These are phyloP conservation scores for Luidia sarsii DNA, from an alignment of 53 echinoderm and acorn worm species.

Conservation along the genomic window DNA sequence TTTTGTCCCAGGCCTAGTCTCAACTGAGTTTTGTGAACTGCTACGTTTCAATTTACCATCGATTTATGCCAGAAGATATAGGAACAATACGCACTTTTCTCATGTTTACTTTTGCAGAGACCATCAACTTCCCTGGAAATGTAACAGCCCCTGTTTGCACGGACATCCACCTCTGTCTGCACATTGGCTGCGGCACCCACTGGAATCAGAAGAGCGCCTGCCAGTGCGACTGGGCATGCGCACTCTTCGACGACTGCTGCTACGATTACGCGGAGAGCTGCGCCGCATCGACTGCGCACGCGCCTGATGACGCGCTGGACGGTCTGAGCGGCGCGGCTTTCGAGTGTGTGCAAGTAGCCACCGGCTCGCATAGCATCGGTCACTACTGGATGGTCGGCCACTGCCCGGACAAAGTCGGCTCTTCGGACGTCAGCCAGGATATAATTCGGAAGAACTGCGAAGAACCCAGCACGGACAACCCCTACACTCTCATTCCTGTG, in stretches of 20 bases:
- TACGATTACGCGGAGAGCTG: slow-evolving; percentile 16
- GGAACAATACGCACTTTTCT: no score
- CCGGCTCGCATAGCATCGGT: no score
- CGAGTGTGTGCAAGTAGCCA: no score
- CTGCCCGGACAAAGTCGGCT: not conserved
- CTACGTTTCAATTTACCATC: no score
- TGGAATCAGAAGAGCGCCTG: slow-evolving; percentile 40
- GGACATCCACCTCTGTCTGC: slow-evolving; percentile 4
- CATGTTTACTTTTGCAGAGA: slow-evolving; percentile 26
- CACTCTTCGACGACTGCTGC: slow-evolving; percentile 55
- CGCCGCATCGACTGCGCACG: not conserved
- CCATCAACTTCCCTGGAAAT: slow-evolving; percentile 2
- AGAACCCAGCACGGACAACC: not conserved
- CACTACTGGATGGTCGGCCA: slow-evolving; percentile 31
- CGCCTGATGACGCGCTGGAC: not conserved
- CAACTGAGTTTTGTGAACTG: no score
- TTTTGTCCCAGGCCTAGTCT: no score
- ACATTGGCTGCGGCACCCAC: slow-evolving; percentile 27
- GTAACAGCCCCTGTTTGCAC: slow-evolving; percentile 13
- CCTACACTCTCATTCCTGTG: slow-evolving; percentile 28
- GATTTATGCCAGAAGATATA: no score
- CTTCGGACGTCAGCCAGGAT: not conserved
- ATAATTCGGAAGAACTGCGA: slow-evolving; percentile 21
- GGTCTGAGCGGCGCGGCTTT: not conserved
- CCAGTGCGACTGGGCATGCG: slow-evolving; percentile 54